Percentiles rank a stretch among this genome's conserved stretches.
Conservation (phyloP, 2,113 vertebrate genomes). For the human region GRCh38 chr1:57976501-57977000, state of each 20-base stretch:
- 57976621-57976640: conserved; percentile 46
- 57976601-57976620: neutral
- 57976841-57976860: neutral
- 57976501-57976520: conserved; percentile 77
- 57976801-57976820: neutral
- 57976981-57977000: neutral
- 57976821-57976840: neutral
- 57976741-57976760: conserved; percentile 11
- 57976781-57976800: neutral
- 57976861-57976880: neutral
- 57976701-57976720: conserved; percentile 30
- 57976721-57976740: conserved; percentile 21
- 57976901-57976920: neutral
- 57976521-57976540: conserved; percentile 68
- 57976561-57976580: conserved; percentile 79
- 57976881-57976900: neutral
- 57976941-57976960: neutral
- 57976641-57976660: conserved; percentile 63
- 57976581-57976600: conserved; percentile 77
- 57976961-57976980: neutral
- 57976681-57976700: conserved; percentile 40
- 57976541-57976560: conserved; percentile 69
- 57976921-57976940: neutral
- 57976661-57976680: conserved; percentile 28
- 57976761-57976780: conserved; percentile 5